Evolutionary conservation across 2,113 vertebrate genomes (phyloP), one percentile per base, ranked within the genome.

Genomic region (Numenius arquata): DNA sequence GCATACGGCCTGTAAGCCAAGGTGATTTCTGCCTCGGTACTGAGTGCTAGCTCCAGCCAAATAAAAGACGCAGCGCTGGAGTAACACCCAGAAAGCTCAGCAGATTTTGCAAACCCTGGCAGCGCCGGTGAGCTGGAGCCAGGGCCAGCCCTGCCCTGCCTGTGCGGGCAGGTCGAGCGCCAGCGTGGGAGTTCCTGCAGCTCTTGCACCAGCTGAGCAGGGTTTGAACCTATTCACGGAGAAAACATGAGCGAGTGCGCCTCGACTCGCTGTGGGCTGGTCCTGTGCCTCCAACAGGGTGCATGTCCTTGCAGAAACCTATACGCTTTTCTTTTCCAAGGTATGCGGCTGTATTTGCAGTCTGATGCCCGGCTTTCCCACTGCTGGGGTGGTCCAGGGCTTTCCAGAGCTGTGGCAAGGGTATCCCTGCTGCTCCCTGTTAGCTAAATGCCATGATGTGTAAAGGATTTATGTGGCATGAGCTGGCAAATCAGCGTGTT

Each of bases 371-470:
- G 0, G 32, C n/a, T 47, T 41, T n/a, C 47, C 65, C 26, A 63
- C 74, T 78, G 70, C 40, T n/a, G 66, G 21, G 88, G 34, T 19
- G 61, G 55, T 29, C 32, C 53, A 45, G 32, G 62, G 62, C 18
- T 65, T 65, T 41, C 38, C 38, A 41, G 62, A 65, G 12, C 62
- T 41, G 27, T 41, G 62, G 27, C 62, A 41, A 65, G 38, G 40
- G 62, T 14, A 21, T 65, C 40, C 9, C 63, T 58, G 72, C 62
- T 75, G 75, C 55, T 61, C 9, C 1, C 29, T 16, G 5, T 13
- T 12, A 1, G 32, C 32, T 58, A 6, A 45, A 9, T 2, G 0
- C 63, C 36, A 34, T 25, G 21, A 38, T 2, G 8, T 43, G 1
- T 16, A 2, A 67, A 62, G 56, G 47, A n/a, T 76, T n/a, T 48